phyloP scores from a whole-genome alignment of 2,113 vertebrate species.

The Lethenteron camtschaticum region DNA sequence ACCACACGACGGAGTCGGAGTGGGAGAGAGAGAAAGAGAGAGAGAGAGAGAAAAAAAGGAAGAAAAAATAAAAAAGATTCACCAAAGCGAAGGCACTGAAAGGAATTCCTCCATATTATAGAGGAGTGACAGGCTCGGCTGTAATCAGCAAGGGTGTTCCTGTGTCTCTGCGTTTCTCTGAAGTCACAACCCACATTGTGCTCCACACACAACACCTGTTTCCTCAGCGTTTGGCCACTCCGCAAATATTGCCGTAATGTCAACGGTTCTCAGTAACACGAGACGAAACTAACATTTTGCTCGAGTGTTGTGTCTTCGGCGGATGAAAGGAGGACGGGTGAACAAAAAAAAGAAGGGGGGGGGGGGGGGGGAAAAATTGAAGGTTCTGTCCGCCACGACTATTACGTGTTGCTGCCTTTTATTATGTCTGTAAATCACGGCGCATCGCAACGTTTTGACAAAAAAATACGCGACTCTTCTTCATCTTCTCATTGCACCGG shows the following conservation, averaged over 20 bases:
- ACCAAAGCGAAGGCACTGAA: constrained; percentile 6
- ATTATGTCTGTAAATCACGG: constrained; percentile 4
- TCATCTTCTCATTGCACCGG: too few species aligned
- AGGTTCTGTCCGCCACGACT: not conserved
- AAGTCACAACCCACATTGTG: constrained; percentile 2
- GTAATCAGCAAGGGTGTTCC: constrained; percentile 4
- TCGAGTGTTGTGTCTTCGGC: not conserved
- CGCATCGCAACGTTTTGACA: too few species aligned
- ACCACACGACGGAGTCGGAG: not conserved
- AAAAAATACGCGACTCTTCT: too few species aligned
- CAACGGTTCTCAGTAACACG: constrained; percentile 2
- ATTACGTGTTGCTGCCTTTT: constrained; percentile 2
- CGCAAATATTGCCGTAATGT: constrained; percentile 2
- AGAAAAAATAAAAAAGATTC: not conserved
- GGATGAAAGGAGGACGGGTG: constrained; percentile 4
- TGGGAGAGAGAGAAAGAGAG: too few species aligned
- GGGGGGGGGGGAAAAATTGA: too few species aligned
- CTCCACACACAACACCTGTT: constrained; percentile 2
- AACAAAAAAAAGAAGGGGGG: too few species aligned
- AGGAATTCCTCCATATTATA: constrained; percentile 5
- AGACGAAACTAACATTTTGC: constrained; percentile 6
- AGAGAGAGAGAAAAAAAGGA: too few species aligned
- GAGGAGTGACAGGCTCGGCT: not conserved
- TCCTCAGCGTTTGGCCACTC: not conserved
- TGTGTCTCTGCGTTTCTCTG: constrained; percentile 3